phyloP scores from a whole-genome alignment of 2,797 vertebrate species.

The Xiphophorus birchmanni region DNA sequence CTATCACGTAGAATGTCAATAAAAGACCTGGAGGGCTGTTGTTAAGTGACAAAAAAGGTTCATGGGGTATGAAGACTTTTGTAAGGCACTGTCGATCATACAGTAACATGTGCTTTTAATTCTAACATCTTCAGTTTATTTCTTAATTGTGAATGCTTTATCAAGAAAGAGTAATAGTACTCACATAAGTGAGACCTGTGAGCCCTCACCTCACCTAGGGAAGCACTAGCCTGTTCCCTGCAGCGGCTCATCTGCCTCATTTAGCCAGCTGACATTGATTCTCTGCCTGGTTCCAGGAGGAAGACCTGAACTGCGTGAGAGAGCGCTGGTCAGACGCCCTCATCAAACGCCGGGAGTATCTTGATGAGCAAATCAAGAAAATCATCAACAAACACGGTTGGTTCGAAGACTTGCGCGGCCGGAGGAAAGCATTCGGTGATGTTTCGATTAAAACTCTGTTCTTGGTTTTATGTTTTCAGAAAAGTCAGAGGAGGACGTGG shows the following conservation, averaged over 20 bases:
- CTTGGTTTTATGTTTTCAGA: constrained; percentile 73
- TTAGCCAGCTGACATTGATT: constrained; percentile 35
- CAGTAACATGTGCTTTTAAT: background rate
- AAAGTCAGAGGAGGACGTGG: constrained; percentile 92
- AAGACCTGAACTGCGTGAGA: constrained; percentile 95
- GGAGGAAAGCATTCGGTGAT: background rate
- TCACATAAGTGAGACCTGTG: constrained; percentile 17
- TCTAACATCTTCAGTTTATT: background rate
- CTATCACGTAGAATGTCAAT: background rate
- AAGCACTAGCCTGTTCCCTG: constrained; percentile 16
- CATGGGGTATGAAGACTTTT: background rate
- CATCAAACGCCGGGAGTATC: constrained; percentile 94
- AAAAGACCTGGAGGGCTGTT: background rate
- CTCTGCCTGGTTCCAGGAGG: constrained; percentile 84
- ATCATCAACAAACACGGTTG: constrained; percentile 95
- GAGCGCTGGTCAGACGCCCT: constrained; percentile 97
- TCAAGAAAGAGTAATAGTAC: constrained; percentile 11
- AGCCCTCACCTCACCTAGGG: constrained; percentile 13
- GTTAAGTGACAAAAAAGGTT: background rate
- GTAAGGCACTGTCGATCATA: background rate
- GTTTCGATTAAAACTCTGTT: background rate
- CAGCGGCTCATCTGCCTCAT: constrained; percentile 8
- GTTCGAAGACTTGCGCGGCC: constrained; percentile 1
- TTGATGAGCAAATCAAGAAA: constrained; percentile 97
- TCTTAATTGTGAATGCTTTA: constrained; percentile 1